Evolutionary conservation across 1,140 invertebrate genomes (phyloP), one percentile per base, ranked within the genome.

Genomic region (Drosophila sp.): DNA sequence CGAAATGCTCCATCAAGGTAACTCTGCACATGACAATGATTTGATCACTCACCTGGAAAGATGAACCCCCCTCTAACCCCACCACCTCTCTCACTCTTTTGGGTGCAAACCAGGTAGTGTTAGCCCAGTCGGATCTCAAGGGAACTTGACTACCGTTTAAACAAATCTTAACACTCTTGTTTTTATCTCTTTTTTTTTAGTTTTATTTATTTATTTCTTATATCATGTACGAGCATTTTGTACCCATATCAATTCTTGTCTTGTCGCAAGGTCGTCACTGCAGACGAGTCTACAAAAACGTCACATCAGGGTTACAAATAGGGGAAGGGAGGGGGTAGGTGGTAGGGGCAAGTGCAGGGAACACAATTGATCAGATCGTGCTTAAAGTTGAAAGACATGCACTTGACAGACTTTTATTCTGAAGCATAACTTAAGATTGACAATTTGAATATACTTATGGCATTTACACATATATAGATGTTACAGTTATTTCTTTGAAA

Each of bases 221-320:
- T n/a, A n/a, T n/a, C n/a, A n/a, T n/a, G n/a, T n/a, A n/a, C n/a
- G n/a, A 32, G 27, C 18, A 34, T 29, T 36, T 40, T 36, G 27
- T 64, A 34, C 50, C 59, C 40, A 64, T 71, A 63, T 64, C 48
- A 71, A 64, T 71, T 71, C 67, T 71, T 36, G 61, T 48, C 38
- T 62, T 3, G 9, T 25, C 38, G 32, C 61, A 64, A 71, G 67
- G 67, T 57, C 66, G 43, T 45, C 32, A 27, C 46, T 63, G 13
- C 48, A 40, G 18, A 38, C 36, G 48, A 51, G 21, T 36, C 36
- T 48, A 29, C 25, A 29, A 41, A 21, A 14, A 21, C 21, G 45
- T 14, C 27, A 34, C 3, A 53, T 53, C 50, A 53, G 50, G 50
- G 50, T 53, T 53, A 53, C 27, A 36, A 25, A 16, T n/a, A n/a